phyloP scores from a whole-genome alignment of 1,140 invertebrate species.

The Leptopilina boulardi region DNA sequence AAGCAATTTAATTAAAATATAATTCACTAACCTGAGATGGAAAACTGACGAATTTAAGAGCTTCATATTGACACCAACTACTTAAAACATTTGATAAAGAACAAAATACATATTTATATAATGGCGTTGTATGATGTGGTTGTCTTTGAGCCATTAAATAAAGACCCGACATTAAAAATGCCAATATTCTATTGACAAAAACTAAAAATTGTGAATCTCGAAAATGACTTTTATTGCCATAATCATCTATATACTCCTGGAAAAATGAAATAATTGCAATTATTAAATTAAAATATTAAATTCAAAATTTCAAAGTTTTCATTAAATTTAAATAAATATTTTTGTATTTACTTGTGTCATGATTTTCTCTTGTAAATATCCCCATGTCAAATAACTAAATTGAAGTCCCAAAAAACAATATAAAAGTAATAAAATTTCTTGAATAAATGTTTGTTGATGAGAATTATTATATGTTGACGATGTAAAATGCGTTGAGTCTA shows the following conservation, averaged over 20 bases:
- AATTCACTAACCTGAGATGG: constrained; percentile 89
- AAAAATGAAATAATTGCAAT: too few species aligned
- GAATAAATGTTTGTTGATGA: constrained; percentile 71
- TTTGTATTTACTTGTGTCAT: constrained; percentile 84
- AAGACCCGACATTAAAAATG: constrained; percentile 84
- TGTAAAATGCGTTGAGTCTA: constrained; percentile 66
- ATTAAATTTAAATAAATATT: constrained; percentile 32
- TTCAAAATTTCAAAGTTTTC: too few species aligned
- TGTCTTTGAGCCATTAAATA: constrained; percentile 80
- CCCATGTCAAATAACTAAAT: constrained; percentile 95
- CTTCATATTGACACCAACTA: constrained; percentile 99
- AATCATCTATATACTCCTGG: constrained; percentile 81
- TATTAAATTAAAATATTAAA: too few species aligned
- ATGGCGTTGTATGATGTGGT: constrained; percentile 86
- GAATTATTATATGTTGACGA: constrained; percentile 56
- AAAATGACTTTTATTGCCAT: constrained; percentile 83
- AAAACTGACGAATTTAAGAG: constrained; percentile 98
- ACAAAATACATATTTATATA: constrained; percentile 98
- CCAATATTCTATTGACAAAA: constrained; percentile 93
- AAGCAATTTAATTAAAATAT: too few species aligned
- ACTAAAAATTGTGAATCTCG: constrained; percentile 96
- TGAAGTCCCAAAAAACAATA: constrained; percentile 94
- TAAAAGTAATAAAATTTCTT: constrained; percentile 79
- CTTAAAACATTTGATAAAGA: constrained; percentile 99
- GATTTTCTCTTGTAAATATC: constrained; percentile 94